Conservation (phyloP, 2,797 vertebrate genomes). For the Rhynchonycteris naso region DNA sequence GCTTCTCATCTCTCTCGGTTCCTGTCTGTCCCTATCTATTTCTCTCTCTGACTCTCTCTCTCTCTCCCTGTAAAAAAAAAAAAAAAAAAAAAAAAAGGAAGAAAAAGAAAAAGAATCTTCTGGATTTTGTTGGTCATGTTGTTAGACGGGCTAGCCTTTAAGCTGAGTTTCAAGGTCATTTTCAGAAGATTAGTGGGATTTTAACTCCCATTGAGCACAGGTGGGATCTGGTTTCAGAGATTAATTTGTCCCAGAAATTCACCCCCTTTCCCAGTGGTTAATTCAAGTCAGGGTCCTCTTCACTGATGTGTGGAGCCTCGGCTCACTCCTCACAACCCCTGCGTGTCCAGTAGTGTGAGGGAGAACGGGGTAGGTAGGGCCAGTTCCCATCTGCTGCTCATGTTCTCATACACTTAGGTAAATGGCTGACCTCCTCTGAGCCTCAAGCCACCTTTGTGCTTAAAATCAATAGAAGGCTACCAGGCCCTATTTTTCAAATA, state of each 20-base stretch:
- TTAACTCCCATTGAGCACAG: neutral
- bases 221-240: neutral
- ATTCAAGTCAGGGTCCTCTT: neutral
- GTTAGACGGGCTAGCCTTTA: neutral
- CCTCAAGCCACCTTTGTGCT: neutral
- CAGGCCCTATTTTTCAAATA: neutral
- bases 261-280: neutral
- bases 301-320: neutral
- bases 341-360: neutral
- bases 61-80: too few relatives aligned
- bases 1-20: too few relatives aligned
- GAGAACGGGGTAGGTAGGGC: neutral
- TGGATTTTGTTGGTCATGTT: neutral
- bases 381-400: too few relatives aligned
- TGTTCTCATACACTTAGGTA: too few relatives aligned
- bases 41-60: too few relatives aligned
- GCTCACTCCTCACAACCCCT: neutral
- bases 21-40: too few relatives aligned
- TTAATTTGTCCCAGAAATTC: conserved; percentile 11
- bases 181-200: neutral
- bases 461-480: neutral
- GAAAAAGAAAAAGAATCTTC: too few relatives aligned
- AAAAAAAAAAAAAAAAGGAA: too few relatives aligned
- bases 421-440: neutral
- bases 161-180: neutral